Percentiles rank a stretch among this genome's conserved stretches.
Evolutionary conservation across 1,140 invertebrate genomes (phyloP).

Genomic region (Atopsyche davidsoni): DNA sequence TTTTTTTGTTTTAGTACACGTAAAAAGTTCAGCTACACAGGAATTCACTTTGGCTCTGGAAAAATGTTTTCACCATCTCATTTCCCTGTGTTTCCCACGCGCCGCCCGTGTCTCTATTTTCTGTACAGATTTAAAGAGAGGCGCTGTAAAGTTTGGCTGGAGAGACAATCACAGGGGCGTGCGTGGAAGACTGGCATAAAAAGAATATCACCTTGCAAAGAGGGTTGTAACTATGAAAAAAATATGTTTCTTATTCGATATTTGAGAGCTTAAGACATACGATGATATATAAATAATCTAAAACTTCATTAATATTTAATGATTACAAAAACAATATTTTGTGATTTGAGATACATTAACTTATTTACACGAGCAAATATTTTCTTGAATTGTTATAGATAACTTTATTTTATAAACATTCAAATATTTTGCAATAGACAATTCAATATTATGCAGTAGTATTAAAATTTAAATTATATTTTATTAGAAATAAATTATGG

Average conservation of each 20-base stretch:
- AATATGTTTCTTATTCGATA: not conserved
- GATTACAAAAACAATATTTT: too few species aligned
- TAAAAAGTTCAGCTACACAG: slow-evolving; percentile 26
- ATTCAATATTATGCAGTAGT: too few species aligned
- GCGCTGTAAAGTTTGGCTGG: slow-evolving; percentile 10
- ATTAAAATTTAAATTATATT: too few species aligned
- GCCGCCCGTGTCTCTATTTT: slow-evolving; percentile 16
- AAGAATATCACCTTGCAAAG: not conserved
- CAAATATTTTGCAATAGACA: too few species aligned
- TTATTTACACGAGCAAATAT: too few species aligned
- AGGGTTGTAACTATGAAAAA: not conserved
- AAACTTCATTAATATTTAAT: too few species aligned
- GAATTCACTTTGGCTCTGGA: slow-evolving; percentile 27
- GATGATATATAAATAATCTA: too few species aligned
- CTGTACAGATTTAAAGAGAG: slow-evolving; percentile 18
- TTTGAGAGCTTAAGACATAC: too few species aligned
- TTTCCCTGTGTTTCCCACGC: slow-evolving; percentile 20
- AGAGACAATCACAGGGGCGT: slow-evolving; percentile 7
- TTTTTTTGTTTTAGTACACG: slow-evolving; percentile 22
- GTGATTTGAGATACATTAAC: too few species aligned
- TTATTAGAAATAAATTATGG: too few species aligned
- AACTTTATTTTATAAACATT: too few species aligned
- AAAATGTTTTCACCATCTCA: slow-evolving; percentile 28
- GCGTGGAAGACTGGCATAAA: not conserved
- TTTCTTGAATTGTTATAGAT: too few species aligned